Base-by-base conservation (phyloP, 2,888 invertebrate species). In the Dryobota labecula region DNA sequence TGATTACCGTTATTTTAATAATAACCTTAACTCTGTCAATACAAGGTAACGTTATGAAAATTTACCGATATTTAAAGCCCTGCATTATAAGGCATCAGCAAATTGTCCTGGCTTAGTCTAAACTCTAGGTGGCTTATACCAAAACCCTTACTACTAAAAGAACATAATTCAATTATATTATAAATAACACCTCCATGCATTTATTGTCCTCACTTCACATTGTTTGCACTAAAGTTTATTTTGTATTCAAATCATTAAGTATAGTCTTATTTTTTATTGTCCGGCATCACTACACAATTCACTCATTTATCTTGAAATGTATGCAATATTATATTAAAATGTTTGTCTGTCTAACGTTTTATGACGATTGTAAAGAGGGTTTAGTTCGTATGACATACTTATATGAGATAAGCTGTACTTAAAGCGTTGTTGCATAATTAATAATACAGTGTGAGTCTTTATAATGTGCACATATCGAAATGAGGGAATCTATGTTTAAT, bases 181-280 rank as follows among this genome's bases (percentile, higher is more conserved):
- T n/a, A 64, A 63, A 41, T 45, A 64, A 49, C 51, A 43, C 36
- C 43, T 54, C 51, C 45, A 63, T 20, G 45, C 18, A 63, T 74
- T 73, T 84, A 84, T 84, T 84, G 81, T 70, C 75, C 41, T 3
- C 11, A 43, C 27, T 70, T 71, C 64, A 70, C 61, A 51, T 57
- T 62, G 53, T 70, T 84, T 81, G 69, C 78, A 81, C 75, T 66
- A 15, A 67, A 51, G 62, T 76, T 75, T 64, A 73, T 68, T 62
- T 71, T 62, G 69, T 69, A 51, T 66, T 61, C 33, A 58, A 27
- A 58, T 57, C 5, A 36, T 8, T 36, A 6, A 41, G 45, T 66
- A 73, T 30, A 64, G 51, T 68, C 70, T 80, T 56, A 70, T 54
- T 67, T 67, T 65, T 83, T 76, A 76, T 78, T 73, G 74, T 75